A percentile compares a stretch with the other conserved stretches of the same genome.
Evolutionary conservation across 2,113 vertebrate species (phyloP).

Genomic region (Hystrix cristata): DNA sequence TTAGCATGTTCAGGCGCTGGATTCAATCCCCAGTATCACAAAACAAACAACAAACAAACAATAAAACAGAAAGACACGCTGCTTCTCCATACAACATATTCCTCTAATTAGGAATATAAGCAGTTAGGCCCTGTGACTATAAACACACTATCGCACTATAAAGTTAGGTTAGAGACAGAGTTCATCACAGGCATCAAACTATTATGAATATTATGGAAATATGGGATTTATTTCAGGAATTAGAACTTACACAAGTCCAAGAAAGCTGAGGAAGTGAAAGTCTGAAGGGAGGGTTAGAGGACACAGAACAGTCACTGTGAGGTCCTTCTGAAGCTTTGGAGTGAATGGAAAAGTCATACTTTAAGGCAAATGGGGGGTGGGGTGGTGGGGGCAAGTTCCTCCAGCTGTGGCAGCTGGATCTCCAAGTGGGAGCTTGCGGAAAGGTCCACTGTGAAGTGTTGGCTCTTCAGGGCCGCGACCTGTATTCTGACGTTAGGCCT

Average conservation of each 20-base stretch:
- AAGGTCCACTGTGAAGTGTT: neutral
- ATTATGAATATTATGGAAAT: slow-evolving; percentile 22
- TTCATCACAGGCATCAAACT: slow-evolving; percentile 18
- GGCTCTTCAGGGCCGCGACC: neutral
- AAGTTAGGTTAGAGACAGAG: neutral
- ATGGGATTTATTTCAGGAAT: slow-evolving; percentile 38
- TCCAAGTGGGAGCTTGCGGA: neutral
- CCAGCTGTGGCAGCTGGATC: neutral
- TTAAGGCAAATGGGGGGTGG: neutral
- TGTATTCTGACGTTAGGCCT: neutral
- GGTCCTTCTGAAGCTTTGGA: neutral
- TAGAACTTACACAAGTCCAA: neutral
- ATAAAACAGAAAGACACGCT: neutral
- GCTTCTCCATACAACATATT: neutral
- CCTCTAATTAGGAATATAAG: neutral
- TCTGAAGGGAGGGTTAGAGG: neutral
- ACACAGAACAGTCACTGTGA: neutral
- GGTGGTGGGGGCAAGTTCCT: neutral
- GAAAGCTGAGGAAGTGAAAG: neutral
- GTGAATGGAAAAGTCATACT: neutral
- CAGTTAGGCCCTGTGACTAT: neutral
- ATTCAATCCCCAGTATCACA: neutral
- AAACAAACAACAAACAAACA: neutral
- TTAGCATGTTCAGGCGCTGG: neutral
- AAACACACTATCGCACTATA: neutral